Evolutionary conservation across 2,888 invertebrate genomes (phyloP).

Genomic region (Yponomeuta plumbellus): DNA sequence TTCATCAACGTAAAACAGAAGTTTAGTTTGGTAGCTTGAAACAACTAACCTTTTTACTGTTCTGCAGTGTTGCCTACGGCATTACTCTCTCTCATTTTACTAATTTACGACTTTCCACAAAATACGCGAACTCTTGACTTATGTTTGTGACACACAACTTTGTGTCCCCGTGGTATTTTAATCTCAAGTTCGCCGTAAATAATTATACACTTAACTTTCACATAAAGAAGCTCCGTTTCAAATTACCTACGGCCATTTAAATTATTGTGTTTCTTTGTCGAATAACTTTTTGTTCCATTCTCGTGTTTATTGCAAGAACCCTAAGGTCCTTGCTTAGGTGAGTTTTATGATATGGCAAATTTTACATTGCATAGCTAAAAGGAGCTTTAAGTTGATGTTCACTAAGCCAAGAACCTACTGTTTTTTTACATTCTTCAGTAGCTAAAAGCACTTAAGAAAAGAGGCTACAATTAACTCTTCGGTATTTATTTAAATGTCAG

Average conservation of each 20-base stretch:
- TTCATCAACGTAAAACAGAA: no score
- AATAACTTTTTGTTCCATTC: neutral
- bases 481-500: constrained; percentile 2
- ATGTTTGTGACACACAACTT: neutral
- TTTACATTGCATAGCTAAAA: neutral
- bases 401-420: neutral
- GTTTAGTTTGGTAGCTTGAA: no score
- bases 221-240: constrained; percentile 2
- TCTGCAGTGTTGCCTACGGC: no score
- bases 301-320: neutral
- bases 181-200: constrained; percentile 9
- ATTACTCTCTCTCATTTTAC: constrained; percentile 1
- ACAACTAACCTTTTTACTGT: no score
- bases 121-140: neutral
- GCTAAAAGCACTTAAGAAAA: neutral
- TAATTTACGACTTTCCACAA: constrained; percentile 12
- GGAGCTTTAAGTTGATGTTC: neutral
- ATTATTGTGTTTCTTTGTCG: neutral
- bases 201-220: constrained; percentile 14
- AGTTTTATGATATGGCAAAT: neutral
- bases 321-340: neutral
- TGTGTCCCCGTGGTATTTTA: constrained; percentile 13
- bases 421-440: neutral
- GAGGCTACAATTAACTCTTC: neutral
- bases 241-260: neutral